A percentile compares a stretch with the other conserved stretches of the same genome.
Evolutionary conservation across 2,888 invertebrate genomes (phyloP).

Genomic region (Drosophila antonietae): DNA sequence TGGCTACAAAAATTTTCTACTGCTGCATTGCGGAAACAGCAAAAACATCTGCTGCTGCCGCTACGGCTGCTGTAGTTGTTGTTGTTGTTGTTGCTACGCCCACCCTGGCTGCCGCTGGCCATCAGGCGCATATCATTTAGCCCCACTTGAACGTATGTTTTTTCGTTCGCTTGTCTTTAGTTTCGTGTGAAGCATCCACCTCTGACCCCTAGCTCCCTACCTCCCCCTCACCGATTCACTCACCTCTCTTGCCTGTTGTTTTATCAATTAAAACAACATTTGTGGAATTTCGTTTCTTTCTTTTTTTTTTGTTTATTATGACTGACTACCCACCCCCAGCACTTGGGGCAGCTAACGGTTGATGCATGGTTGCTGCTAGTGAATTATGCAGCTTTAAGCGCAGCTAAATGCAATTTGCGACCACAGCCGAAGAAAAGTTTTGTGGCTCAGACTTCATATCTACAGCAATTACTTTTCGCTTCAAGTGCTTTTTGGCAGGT

Average conservation of each 20-base stretch:
- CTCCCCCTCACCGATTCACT: no score
- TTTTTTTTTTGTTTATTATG: neutral
- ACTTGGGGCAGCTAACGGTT: constrained; percentile 51
- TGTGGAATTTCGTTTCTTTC: constrained; percentile 40
- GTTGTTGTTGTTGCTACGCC: constrained; percentile 24
- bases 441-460: constrained; percentile 19
- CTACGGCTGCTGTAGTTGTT: constrained; percentile 18
- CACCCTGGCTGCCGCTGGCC: constrained; percentile 24
- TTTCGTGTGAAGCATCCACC: constrained; percentile 43
- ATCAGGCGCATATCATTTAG: constrained; percentile 50
- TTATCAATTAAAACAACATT: constrained; percentile 70
- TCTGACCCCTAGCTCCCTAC: constrained; percentile 25
- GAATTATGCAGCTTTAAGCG: constrained; percentile 49
- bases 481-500: constrained; percentile 6
- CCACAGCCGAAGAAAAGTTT: constrained; percentile 33
- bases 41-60: constrained; percentile 32
- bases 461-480: constrained; percentile 9
- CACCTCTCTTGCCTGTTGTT: constrained; percentile 5
- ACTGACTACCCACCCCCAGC: neutral
- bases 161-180: constrained; percentile 14
- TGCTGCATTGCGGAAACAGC: constrained; percentile 39
- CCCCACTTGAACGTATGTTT: constrained; percentile 27
- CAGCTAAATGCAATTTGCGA: constrained; percentile 47
- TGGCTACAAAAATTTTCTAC: constrained; percentile 20
- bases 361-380: constrained; percentile 28